Evolutionary conservation across 2,797 vertebrate genomes (phyloP).

Genomic region (Muscicapa comitata): DNA sequence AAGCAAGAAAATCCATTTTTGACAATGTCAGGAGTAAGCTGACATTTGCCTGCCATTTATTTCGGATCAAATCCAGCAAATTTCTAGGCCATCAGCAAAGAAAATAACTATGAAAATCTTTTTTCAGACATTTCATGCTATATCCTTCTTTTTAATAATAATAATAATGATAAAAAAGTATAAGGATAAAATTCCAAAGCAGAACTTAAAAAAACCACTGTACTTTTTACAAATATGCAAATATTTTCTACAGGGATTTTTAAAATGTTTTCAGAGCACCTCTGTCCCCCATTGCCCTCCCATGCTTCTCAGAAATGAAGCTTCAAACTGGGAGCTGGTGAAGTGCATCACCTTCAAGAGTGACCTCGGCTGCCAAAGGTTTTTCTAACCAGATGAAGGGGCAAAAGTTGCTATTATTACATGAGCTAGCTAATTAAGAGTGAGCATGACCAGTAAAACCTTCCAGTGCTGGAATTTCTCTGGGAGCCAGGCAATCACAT

Average conservation of each 20-base stretch:
- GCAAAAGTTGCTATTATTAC: background rate
- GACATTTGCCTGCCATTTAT: slow-evolving; percentile 4
- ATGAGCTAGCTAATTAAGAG: background rate
- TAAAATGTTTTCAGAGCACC: background rate
- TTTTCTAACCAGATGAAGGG: background rate
- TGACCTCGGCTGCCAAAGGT: background rate
- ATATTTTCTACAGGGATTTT: background rate
- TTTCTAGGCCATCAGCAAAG: background rate
- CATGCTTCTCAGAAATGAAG: background rate
- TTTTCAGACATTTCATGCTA: background rate
- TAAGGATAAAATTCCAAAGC: background rate
- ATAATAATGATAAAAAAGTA: background rate
- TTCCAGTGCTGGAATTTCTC: background rate
- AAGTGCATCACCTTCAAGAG: background rate
- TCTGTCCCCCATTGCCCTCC: background rate
- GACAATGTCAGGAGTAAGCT: slow-evolving; percentile 24
- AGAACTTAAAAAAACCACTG: accelerated
- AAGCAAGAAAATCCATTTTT: slow-evolving; percentile 50
- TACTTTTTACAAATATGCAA: background rate
- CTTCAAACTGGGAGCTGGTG: background rate
- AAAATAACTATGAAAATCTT: background rate
- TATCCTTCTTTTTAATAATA: background rate
- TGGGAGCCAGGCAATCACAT: background rate
- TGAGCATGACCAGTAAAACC: background rate
- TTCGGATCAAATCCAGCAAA: background rate